These are phyloP conservation scores for Hoplostethus atlanticus DNA, from an alignment of 2,797 vertebrate species.

Conservation along the genomic window DNA sequence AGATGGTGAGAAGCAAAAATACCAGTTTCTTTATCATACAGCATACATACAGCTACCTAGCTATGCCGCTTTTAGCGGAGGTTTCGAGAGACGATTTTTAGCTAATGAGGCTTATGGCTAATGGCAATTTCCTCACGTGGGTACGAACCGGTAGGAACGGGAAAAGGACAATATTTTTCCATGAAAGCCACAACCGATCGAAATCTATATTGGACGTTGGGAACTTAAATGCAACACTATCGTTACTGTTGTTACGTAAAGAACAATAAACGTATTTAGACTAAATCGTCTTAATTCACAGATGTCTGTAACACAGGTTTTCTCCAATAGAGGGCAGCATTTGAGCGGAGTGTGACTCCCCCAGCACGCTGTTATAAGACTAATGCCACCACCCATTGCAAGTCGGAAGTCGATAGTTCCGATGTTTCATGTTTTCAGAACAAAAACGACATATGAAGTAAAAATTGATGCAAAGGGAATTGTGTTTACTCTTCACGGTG, in stretches of 20 bases:
- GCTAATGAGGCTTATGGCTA: background rate
- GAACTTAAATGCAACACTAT: rapidly evolving
- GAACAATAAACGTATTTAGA: background rate
- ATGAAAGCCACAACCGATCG: background rate
- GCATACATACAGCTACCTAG: rapidly evolving
- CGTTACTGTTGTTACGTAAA: rapidly evolving
- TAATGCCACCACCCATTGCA: no score
- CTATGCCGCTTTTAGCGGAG: rapidly evolving
- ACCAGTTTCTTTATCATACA: rapidly evolving
- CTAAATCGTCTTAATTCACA: background rate
- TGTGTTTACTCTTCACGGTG: no score
- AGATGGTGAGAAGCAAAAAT: slow-evolving; percentile 76
- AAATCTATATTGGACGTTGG: background rate
- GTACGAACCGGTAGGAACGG: slow-evolving; percentile 20
- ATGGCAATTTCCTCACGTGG: slow-evolving; percentile 48
- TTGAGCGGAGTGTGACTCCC: background rate
- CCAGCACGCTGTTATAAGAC: no score
- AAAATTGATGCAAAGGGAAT: no score
- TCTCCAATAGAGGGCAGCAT: slow-evolving; percentile 52
- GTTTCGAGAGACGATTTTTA: no score
- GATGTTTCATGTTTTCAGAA: no score
- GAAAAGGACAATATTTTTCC: background rate
- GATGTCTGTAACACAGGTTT: background rate
- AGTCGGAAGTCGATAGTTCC: no score
- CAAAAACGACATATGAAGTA: no score